Conservation (phyloP, 2,797 vertebrate species). For the Oreochromis mossambicus region DNA sequence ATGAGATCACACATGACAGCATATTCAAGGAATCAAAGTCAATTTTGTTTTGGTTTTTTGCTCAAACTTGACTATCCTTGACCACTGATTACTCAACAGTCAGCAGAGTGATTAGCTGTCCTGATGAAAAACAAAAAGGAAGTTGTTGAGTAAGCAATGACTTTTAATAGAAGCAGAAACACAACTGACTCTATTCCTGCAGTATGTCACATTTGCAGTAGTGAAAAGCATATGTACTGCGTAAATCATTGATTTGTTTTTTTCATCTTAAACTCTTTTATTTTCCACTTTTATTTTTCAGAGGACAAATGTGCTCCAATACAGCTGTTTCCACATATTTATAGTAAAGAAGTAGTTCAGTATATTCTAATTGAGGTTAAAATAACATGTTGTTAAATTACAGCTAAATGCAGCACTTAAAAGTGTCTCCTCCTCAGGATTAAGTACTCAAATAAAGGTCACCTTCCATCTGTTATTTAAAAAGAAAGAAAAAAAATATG, state of each 20-base stretch:
- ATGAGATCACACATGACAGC: slow-evolving; percentile 1
- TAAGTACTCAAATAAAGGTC: not conserved
- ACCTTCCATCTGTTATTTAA: not conserved
- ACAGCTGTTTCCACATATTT: not conserved
- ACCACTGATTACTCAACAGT: slow-evolving; percentile 23
- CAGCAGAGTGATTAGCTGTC: slow-evolving; percentile 18
- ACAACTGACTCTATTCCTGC: not conserved
- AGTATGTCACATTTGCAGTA: not conserved
- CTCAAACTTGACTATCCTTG: not conserved
- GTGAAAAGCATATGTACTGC: not conserved
- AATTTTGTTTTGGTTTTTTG: not conserved
- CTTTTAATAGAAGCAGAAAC: slow-evolving; percentile 2
- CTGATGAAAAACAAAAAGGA: slow-evolving; percentile 17
- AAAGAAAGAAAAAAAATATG: not conserved
- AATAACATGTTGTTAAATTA: not conserved
- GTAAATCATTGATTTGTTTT: not conserved
- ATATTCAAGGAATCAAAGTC: slow-evolving; percentile 11
- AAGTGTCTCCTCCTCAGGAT: not conserved
- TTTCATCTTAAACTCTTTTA: not conserved
- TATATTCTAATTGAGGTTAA: not conserved
- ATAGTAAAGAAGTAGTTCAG: not conserved
- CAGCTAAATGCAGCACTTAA: not conserved
- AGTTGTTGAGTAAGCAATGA: slow-evolving; percentile 19
- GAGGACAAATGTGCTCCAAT: not conserved
- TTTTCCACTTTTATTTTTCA: not conserved